A percentile compares a stretch with the other conserved stretches of the same genome.
Conservation (phyloP, 2,797 vertebrate genomes). For the Buceros bicornis region DNA sequence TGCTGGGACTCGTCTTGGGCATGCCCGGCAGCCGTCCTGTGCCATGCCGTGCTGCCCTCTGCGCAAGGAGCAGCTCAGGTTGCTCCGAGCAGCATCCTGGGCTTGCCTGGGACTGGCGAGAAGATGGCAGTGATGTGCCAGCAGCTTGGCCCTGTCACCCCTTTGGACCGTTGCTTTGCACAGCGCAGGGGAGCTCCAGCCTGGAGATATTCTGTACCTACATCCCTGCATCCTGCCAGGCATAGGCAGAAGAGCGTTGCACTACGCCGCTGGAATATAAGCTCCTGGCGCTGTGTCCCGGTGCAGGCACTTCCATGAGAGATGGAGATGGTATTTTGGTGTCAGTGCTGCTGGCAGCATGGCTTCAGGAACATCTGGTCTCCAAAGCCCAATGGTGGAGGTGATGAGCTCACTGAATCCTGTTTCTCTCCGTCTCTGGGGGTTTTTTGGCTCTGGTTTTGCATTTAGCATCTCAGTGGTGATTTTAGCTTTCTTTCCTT, state of each 20-base stretch:
- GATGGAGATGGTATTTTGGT: background rate
- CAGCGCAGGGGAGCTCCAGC: background rate
- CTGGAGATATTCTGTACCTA: accelerated
- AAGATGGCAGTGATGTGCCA: accelerated
- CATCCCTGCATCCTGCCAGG: background rate
- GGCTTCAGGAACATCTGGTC: background rate
- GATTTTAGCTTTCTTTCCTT: background rate
- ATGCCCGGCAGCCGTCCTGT: background rate
- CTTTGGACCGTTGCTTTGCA: background rate
- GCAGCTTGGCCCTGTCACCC: background rate
- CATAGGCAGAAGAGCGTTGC: accelerated
- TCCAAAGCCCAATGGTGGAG: accelerated
- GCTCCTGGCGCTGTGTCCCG: accelerated
- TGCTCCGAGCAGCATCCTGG: background rate
- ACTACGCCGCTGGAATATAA: accelerated
- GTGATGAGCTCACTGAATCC: accelerated
- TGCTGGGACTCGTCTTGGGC: background rate
- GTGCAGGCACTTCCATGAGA: accelerated
- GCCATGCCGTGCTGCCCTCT: background rate
- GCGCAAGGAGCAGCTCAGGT: background rate
- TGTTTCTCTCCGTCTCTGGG: background rate
- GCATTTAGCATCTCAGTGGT: background rate
- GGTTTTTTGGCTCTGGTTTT: background rate
- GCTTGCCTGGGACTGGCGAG: accelerated
- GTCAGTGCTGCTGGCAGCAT: accelerated